These are phyloP conservation scores for Pardalotus punctatus DNA, from an alignment of 2,113 vertebrate genomes.

Conservation along the genomic window DNA sequence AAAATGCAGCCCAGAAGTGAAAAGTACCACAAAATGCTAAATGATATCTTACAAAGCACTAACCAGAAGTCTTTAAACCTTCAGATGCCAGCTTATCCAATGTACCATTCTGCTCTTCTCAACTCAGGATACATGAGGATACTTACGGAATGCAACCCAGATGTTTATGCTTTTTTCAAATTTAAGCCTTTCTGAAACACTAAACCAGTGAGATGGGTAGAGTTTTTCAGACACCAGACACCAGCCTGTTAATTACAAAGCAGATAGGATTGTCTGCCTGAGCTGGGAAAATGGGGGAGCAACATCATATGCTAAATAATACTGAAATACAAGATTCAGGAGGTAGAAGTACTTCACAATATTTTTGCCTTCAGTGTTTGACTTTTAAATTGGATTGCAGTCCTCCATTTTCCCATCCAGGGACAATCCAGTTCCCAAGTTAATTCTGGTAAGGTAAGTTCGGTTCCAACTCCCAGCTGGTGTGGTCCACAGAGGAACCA, in stretches of 20 bases:
- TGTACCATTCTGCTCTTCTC: neutral
- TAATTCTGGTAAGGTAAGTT: neutral
- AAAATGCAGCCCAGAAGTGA: neutral
- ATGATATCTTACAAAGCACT: conserved; percentile 11
- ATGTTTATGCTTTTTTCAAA: conserved; percentile 7
- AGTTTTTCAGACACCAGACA: neutral
- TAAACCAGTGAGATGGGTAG: neutral
- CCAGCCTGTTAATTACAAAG: neutral
- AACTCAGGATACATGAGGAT: neutral
- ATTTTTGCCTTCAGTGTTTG: neutral
- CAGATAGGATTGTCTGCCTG: neutral
- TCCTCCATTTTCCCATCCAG: neutral
- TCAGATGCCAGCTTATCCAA: conserved; percentile 32
- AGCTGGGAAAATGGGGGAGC: neutral
- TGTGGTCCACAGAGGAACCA: neutral
- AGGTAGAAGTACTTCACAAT: neutral
- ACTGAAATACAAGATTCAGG: neutral
- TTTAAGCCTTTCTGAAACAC: conserved; percentile 30
- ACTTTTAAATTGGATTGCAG: neutral
- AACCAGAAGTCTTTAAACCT: conserved; percentile 33
- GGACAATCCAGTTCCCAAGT: neutral
- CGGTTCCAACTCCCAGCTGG: neutral
- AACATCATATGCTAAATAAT: neutral
- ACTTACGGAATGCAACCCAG: conserved; percentile 27
- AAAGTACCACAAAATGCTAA: neutral